Conservation (phyloP, 2,113 vertebrate genomes). For the Phrynosoma blainvillii region DNA sequence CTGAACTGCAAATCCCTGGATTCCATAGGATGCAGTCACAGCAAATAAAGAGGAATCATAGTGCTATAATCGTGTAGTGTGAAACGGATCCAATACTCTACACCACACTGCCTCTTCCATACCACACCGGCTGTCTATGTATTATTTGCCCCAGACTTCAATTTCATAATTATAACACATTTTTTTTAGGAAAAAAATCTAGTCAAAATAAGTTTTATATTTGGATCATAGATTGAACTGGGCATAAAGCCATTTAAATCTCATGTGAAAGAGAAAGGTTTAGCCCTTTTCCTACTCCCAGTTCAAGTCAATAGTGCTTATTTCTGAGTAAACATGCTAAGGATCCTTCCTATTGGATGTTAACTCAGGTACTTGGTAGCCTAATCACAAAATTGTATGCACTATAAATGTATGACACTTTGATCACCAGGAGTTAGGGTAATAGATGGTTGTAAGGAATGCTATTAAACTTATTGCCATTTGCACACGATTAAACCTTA, state of each 20-base stretch:
- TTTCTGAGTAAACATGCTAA: neutral
- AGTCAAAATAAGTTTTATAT: neutral
- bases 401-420: conserved; percentile 4
- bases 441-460: neutral
- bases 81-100: too few relatives aligned
- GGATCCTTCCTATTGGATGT: neutral
- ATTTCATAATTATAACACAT: neutral
- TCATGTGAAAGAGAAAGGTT: neutral
- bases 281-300: too few relatives aligned
- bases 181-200: neutral
- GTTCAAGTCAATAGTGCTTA: neutral
- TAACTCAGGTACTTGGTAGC: neutral
- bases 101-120: too few relatives aligned
- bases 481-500: neutral
- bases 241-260: neutral
- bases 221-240: too few relatives aligned
- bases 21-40: too few relatives aligned
- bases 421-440: neutral
- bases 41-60: too few relatives aligned
- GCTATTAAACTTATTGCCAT: neutral
- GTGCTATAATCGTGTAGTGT: too few relatives aligned
- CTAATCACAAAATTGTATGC: neutral
- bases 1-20: too few relatives aligned
- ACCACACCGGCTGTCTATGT: neutral
- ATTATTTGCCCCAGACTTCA: neutral